Conservation (phyloP, 2,797 vertebrate genomes). For the Neostethus bicornis region DNA sequence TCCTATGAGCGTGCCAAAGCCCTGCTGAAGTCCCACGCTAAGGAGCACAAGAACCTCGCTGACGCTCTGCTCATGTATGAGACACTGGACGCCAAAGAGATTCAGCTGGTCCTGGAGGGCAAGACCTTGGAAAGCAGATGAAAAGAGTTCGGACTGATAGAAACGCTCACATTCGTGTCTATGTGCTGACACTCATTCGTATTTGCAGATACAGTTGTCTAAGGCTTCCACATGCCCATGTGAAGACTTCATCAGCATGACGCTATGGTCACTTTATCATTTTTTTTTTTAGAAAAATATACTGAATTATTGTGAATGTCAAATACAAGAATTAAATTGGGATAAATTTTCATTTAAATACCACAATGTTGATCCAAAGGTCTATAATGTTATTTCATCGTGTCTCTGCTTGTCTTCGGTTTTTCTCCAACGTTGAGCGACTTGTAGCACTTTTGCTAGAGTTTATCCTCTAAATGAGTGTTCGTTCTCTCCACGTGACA, state of each 20-base stretch:
- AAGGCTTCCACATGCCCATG: slow-evolving; percentile 2
- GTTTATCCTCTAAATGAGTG: not conserved
- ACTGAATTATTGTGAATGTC: slow-evolving; percentile 73
- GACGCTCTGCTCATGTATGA: slow-evolving; percentile 95
- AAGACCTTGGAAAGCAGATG: slow-evolving; percentile 90
- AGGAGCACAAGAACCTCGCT: slow-evolving; percentile 95
- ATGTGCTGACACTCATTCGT: slow-evolving; percentile 21
- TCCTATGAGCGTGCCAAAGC: slow-evolving; percentile 94
- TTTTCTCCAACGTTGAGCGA: not conserved
- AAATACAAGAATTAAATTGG: not conserved
- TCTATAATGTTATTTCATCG: not conserved
- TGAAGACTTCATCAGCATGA: slow-evolving; percentile 13
- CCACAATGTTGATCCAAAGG: slow-evolving; percentile 16
- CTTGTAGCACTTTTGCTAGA: no score
- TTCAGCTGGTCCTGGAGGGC: slow-evolving; percentile 92
- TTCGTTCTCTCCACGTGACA: slow-evolving; percentile 6
- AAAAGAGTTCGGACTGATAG: slow-evolving; percentile 51
- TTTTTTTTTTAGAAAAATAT: slow-evolving; percentile 13
- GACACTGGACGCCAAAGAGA: slow-evolving; percentile 97
- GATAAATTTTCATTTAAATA: not conserved
- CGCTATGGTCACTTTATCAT: slow-evolving; percentile 48
- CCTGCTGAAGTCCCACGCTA: slow-evolving; percentile 89
- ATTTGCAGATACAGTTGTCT: not conserved
- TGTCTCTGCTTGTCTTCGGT: not conserved
- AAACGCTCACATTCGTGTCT: slow-evolving; percentile 16